phyloP scores from a whole-genome alignment of 2,888 invertebrate genomes.

The Epirrhoe alternata region DNA sequence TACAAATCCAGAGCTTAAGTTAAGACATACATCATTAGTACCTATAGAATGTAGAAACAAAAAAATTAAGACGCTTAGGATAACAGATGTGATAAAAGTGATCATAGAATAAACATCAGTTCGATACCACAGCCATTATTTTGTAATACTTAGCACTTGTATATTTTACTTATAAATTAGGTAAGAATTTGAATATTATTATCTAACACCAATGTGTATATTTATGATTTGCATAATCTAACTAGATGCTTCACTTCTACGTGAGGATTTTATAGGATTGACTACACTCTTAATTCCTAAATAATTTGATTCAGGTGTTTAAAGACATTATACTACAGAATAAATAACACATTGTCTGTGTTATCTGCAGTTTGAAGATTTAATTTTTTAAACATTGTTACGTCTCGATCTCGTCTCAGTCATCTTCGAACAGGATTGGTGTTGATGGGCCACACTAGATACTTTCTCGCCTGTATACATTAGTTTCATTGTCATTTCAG shows the following conservation, averaged over 20 bases:
- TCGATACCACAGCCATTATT: constrained; percentile 84
- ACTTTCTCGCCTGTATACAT: constrained; percentile 6
- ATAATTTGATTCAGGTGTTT: constrained; percentile 5
- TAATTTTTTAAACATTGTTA: neutral
- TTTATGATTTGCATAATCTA: constrained; percentile 39
- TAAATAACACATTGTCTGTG: constrained; percentile 59
- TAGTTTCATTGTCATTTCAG: constrained; percentile 6
- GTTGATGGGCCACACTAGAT: neutral
- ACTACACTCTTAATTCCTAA: constrained; percentile 38
- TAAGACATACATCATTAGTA: constrained; percentile 53
- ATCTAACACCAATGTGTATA: constrained; percentile 50
- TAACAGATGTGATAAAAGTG: constrained; percentile 58
- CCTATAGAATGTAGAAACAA: neutral
- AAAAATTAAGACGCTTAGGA: constrained; percentile 1
- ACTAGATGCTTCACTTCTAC: constrained; percentile 39
- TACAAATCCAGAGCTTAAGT: constrained; percentile 73
- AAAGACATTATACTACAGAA: constrained; percentile 10
- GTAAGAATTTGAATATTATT: constrained; percentile 59
- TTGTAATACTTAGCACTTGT: constrained; percentile 79
- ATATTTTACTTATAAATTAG: constrained; percentile 58
- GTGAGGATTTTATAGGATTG: constrained; percentile 33
- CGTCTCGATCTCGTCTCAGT: neutral
- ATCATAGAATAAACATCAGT: constrained; percentile 77
- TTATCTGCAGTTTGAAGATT: constrained; percentile 55
- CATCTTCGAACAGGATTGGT: constrained; percentile 4